Base-by-base conservation (phyloP, 2,113 vertebrate genomes). In the Cyprinodon variegatus region DNA sequence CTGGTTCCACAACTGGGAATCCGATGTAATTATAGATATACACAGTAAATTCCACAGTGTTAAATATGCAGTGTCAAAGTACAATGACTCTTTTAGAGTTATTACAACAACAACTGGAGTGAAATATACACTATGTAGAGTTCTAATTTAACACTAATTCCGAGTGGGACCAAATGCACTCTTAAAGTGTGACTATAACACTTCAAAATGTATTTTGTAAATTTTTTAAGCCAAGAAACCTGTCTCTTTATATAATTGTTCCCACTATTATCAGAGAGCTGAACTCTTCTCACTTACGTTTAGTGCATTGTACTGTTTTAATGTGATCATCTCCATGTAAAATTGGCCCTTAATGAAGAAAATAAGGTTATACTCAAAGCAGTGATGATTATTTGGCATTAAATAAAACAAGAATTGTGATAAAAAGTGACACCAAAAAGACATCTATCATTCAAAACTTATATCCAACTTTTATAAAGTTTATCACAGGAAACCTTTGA, bases 381-480 rank as follows among this genome's bases (percentile, higher is more conserved):
- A n/a, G 50, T 77, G 76, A 89, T 79, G 67, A 76, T 89, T 89
- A 66, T 29, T 57, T 22, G 72, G 17, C 67, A 15, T 80, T 69
- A 50, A 69, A 76, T 43, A 73, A 79, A 72, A 53, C 53, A 38
- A 20, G 38, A 62, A 38, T 37, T 70, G 61, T 68, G 67, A 81
- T 84, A 15, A 83, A 77, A 45, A 41, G 40, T 41, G 68, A 77
- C 57, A 57, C 10, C 13, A 11, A 68, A 22, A 20, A 53, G 20
- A 43, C 37, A 46, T 72, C 53, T 8, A 78, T 87, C 85, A 75
- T 57, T 29, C 57, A 46, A 9, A 65, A 72, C 37, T 29, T n/a
- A 7, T 13, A 3, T 39, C 57, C 39, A 22, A 12, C 22, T 65
- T 11, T 62, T 48, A n/a, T n/a, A 46, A 8, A n/a, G 17, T 3